Base-by-base conservation (phyloP, 2,797 vertebrate genomes). In the Crossoptilon crossoptilon region DNA sequence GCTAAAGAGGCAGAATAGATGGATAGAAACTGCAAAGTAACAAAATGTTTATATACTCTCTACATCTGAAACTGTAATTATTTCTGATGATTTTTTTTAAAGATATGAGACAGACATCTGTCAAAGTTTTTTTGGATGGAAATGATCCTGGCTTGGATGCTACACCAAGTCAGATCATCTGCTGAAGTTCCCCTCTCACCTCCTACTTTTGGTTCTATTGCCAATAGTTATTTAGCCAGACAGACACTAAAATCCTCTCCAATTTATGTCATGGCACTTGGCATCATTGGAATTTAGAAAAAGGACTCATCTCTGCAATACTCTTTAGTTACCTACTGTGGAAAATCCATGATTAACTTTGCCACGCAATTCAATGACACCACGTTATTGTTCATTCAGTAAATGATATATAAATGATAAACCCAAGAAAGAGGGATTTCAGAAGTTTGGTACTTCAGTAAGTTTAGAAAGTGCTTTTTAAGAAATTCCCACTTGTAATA, bases 141-240 rank as follows among this genome's bases (percentile, higher is more conserved):
- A 88, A 17, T 43, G 3, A 48, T 64, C 44, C 35, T 48, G 16
- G 35, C 70, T 48, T 84, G 62, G 73, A 77, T n/a, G 80, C 29
- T 29, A 71, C 18, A 22, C 39, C 51, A 44, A 84, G 71, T 11
- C 17, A 48, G 43, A 35, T 44, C 79, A 89, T 82, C 37, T 39
- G n/a, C 33, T 60, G 41, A 82, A 75, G 22, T 69, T 64, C 46
- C 33, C 11, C 51, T 85, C 33, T 39, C 63, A 77, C 23, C 48
- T 78, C 39, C 88, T 70, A 11, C 60, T 83, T 76, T 73, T 63
- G 29, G 43, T 83, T 73, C 29, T 79, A 19, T 83, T 87, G 60
- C 37, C 69, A 84, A 4, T 44, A 84, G 51, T 49, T 63, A 29
- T 35, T 91, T 81, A 64, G n/a, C 17, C 67, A 88, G 79, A 35